Evolutionary conservation across 1,140 invertebrate species (phyloP), one percentile per base, ranked within the genome.

Genomic region (Eumaeus atala): DNA sequence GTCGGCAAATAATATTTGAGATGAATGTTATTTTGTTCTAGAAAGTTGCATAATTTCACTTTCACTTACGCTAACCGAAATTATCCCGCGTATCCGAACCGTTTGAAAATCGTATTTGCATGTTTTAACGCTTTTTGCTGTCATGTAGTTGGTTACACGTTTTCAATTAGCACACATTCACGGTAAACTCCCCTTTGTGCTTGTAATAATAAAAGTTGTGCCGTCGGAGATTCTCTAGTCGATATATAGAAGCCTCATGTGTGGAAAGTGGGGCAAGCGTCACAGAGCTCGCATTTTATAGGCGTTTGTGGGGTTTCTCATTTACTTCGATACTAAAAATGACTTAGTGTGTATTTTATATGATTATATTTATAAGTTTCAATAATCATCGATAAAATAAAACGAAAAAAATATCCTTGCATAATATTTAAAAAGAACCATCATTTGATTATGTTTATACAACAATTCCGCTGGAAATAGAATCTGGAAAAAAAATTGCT

Each of bases 21-120:
- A 28, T 28, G 21, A 44, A 53, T 53, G 37, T 44, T 28, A 44
- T 53, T 35, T 53, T 44, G 40, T 59, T 55, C 64, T 80, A 84
- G 83, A 84, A 82, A 83, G 81, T 86, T 86, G 79, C 81, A 73
- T 86, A 86, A 86, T 80, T 72, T 76, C 58, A 82, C 83, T 86
- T 86, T 86, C 83, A 83, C 83, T 82, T 69, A 66, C 60, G 62
- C 58, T 58, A 66, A 64, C 57, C 64, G 61, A 76, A 81, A 70
- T 72, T 74, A 77, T 76, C 66, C 75, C 66, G 62, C 64, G 70
- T 72, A 77, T 80, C 67, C 65, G 69, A 62, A 64, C 70, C 68
- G 66, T 74, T 82, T 68, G 66, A 75, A 75, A 74, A 68, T 51
- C 61, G 57, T 61, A 79, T 82, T 77, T 75, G 66, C 74, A 81